Evolutionary conservation across 2,888 invertebrate species (phyloP).

Genomic region (Plutella xylostella): DNA sequence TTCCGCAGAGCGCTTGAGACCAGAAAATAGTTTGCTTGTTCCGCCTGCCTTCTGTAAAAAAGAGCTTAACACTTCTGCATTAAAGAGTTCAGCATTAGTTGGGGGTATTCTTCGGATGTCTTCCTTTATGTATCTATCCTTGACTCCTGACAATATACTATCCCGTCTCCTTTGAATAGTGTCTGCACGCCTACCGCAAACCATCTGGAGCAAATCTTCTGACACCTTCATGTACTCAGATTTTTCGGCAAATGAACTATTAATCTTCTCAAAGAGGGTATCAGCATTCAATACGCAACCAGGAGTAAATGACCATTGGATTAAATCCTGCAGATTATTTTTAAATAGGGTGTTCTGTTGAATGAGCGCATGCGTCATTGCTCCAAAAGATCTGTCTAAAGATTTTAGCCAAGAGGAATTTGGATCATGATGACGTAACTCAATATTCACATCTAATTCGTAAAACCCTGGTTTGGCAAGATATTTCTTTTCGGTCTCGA

Average conservation of each 20-base stretch:
- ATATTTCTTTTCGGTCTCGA: conserved; percentile 6
- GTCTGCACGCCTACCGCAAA: conserved; percentile 2
- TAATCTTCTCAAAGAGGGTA: not conserved
- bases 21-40: not conserved
- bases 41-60: not conserved
- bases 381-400: conserved; percentile 2
- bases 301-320: conserved; percentile 2
- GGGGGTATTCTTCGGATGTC: conserved; percentile 6
- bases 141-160: conserved; percentile 1
- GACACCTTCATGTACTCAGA: conserved; percentile 4
- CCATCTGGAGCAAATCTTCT: conserved; percentile 2
- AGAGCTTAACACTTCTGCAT: not conserved
- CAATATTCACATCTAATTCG: conserved; percentile 7
- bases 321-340: conserved; percentile 1
- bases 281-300: not conserved
- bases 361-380: not conserved
- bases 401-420: conserved; percentile 6
- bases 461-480: conserved; percentile 7
- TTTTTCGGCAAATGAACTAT: not conserved
- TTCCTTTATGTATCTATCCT: conserved; percentile 3
- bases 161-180: conserved; percentile 1
- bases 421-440: conserved; percentile 6
- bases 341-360: conserved; percentile 1
- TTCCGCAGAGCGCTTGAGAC: conserved; percentile 1
- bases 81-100: not conserved